Percentiles rank a stretch among this genome's conserved stretches.
These are phyloP conservation scores for Cynoglossus semilaevis DNA, from an alignment of 2,113 vertebrate genomes.

Conservation along the genomic window DNA sequence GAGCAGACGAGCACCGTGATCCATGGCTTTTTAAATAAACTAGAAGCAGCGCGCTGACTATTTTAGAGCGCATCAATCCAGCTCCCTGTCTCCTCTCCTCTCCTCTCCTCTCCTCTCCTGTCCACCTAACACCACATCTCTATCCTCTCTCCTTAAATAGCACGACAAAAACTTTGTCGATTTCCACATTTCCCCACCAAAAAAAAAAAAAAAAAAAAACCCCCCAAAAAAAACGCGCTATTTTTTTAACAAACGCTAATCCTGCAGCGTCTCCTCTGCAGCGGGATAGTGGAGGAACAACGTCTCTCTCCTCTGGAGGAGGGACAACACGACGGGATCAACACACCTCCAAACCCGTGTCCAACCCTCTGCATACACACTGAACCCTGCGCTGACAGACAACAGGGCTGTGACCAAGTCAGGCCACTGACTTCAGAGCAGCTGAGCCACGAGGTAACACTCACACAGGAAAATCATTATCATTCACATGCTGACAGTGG, in stretches of 20 bases:
- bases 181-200: slow-evolving; percentile 22
- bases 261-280: slow-evolving; percentile 22
- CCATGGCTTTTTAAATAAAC: slow-evolving; percentile 37
- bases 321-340: slow-evolving; percentile 33
- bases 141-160: slow-evolving; percentile 12
- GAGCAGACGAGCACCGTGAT: slow-evolving; percentile 30
- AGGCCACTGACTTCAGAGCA: too few species aligned
- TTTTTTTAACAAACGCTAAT: too few species aligned
- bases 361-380: slow-evolving; percentile 5
- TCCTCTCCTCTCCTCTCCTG: slow-evolving; percentile 8
- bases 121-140: slow-evolving; percentile 25
- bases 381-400: neutral
- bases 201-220: slow-evolving; percentile 9
- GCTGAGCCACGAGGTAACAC: too few species aligned
- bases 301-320: slow-evolving; percentile 4
- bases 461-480: too few species aligned
- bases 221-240: neutral
- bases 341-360: slow-evolving; percentile 45
- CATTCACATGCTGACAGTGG: too few species aligned
- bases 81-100: slow-evolving; percentile 22
- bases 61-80: slow-evolving; percentile 47
- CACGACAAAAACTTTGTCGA: slow-evolving; percentile 28
- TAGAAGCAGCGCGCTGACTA: slow-evolving; percentile 35
- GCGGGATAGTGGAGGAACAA: slow-evolving; percentile 15
- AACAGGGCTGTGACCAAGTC: neutral